Evolutionary conservation across 1,140 invertebrate species (phyloP).

Genomic region (Heliconius eleuchia): DNA sequence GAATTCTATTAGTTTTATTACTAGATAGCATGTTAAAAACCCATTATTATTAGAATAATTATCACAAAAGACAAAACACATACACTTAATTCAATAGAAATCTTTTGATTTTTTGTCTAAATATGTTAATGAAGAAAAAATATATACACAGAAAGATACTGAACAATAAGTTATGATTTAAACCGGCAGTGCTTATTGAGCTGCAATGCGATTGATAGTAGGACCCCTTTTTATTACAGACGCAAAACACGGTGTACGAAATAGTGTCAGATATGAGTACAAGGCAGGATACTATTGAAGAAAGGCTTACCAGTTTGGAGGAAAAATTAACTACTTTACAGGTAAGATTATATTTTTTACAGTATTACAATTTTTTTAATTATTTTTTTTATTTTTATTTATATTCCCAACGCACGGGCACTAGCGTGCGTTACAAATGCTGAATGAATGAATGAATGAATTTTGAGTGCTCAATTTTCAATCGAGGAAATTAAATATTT

Average conservation of each 20-base stretch:
- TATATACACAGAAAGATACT: conserved; percentile 43
- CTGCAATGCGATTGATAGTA: conserved; percentile 81
- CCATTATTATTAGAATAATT: conserved; percentile 5
- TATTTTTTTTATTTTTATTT: too few species aligned
- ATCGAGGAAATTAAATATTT: too few species aligned
- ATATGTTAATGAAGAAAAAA: not conserved
- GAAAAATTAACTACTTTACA: conserved; percentile 91
- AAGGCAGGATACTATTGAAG: conserved; percentile 94
- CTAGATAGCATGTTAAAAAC: conserved; percentile 5
- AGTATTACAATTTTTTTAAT: too few species aligned
- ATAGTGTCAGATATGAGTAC: conserved; percentile 97
- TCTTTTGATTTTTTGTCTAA: not conserved
- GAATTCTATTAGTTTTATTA: conserved; percentile 12
- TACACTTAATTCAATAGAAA: conserved; percentile 16
- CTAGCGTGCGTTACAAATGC: too few species aligned
- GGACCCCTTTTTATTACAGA: conserved; percentile 87
- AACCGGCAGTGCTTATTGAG: conserved; percentile 64
- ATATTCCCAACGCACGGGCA: too few species aligned
- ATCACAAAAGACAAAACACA: conserved; percentile 27
- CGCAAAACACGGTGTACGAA: conserved; percentile 98
- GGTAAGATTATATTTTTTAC: conserved; percentile 60
- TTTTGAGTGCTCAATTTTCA: too few species aligned
- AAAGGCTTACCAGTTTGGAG: conserved; percentile 91
- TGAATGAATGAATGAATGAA: too few species aligned
- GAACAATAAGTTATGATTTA: conserved; percentile 50